Base-by-base conservation (phyloP, 2,797 vertebrate genomes). In the Loriculus beryllinus region DNA sequence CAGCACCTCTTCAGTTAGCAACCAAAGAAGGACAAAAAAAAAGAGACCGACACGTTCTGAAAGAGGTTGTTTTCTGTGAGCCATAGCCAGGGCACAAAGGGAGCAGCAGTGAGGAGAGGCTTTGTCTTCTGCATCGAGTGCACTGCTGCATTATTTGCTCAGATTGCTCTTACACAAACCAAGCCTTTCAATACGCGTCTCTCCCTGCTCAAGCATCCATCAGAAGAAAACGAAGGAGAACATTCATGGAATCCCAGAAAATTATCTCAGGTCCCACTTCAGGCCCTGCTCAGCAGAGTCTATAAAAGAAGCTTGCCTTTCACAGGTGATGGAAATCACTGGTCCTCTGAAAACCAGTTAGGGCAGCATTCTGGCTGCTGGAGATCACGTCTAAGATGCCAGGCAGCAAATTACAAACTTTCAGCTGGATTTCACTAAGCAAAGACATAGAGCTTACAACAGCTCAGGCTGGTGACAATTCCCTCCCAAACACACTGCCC, bases 21-120 rank as follows among this genome's bases (percentile, higher is more conserved):
- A 19, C 11, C 43, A 48, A 28, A 39, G 45, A 20, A 31, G 12
- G 13, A 40, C 14, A 10, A 26, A 0, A 31, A 14, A 25, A 0
- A 25, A 15, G 7, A 69, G 29, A 42, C 12, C 8, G 19, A 43
- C 2, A 5, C 0, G 0, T 59, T 62, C 35, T 14, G n/a, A 68
- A 76, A 29, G 15, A 70, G 22, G 12, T 8, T 76, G 35, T n/a
- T 75, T 71, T 67, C 59, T 13, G 43, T 33, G 21, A 56, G 54
- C 54, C 9, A 16, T 15, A 56, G 54, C 28, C 33, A 71, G 60
- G 48, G 35, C 54, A 62, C 42, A 76, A 47, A 16, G 11, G 37
- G 29, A 84, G 22, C 15, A 45, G 52, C 40, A 83, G 37, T 37
- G 2, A 39, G 45, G 15, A 77, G 3, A 68, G 54, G 11, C 48